Evolutionary conservation across 1,140 invertebrate species (phyloP).

Genomic region (Octopus bimaculoides): DNA sequence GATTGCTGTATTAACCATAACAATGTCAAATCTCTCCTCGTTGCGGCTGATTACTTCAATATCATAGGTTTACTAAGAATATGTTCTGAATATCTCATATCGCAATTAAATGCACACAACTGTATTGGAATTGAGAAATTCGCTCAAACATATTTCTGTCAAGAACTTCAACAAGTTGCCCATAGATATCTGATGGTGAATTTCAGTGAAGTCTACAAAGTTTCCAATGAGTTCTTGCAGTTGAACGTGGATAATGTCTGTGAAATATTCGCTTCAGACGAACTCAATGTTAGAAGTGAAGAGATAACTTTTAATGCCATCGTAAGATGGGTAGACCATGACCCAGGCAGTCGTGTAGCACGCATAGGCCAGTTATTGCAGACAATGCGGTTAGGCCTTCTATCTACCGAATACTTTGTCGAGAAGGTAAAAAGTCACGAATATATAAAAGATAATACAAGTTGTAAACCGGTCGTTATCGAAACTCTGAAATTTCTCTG

Average conservation of each 20-base stretch:
- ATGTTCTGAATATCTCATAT: slow-evolving; percentile 72
- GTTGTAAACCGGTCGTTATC: slow-evolving; percentile 70
- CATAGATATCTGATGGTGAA: slow-evolving; percentile 58
- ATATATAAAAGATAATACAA: slow-evolving; percentile 66
- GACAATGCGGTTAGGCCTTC: slow-evolving; percentile 72
- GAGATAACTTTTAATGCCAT: slow-evolving; percentile 90
- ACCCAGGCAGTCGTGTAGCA: slow-evolving; percentile 82
- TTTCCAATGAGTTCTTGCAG: slow-evolving; percentile 93
- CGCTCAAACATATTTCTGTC: slow-evolving; percentile 72
- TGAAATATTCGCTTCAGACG: slow-evolving; percentile 93
- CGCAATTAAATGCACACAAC: slow-evolving; percentile 69
- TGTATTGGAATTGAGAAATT: slow-evolving; percentile 81
- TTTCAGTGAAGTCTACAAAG: slow-evolving; percentile 71
- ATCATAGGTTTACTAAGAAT: slow-evolving; percentile 74
- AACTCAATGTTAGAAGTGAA: slow-evolving; percentile 94
- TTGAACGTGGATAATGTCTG: slow-evolving; percentile 88
- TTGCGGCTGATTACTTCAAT: slow-evolving; percentile 68
- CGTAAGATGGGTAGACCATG: slow-evolving; percentile 97
- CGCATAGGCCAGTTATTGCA: slow-evolving; percentile 77
- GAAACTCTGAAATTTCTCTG: slow-evolving; percentile 73
- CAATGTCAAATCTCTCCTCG: slow-evolving; percentile 75
- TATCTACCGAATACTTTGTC: slow-evolving; percentile 78
- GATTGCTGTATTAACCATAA: slow-evolving; percentile 69
- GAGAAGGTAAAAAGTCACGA: slow-evolving; percentile 64
- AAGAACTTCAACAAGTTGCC: slow-evolving; percentile 67